Evolutionary conservation across 1,140 invertebrate species (phyloP).

Genomic region (Protaetia brevitarsis): DNA sequence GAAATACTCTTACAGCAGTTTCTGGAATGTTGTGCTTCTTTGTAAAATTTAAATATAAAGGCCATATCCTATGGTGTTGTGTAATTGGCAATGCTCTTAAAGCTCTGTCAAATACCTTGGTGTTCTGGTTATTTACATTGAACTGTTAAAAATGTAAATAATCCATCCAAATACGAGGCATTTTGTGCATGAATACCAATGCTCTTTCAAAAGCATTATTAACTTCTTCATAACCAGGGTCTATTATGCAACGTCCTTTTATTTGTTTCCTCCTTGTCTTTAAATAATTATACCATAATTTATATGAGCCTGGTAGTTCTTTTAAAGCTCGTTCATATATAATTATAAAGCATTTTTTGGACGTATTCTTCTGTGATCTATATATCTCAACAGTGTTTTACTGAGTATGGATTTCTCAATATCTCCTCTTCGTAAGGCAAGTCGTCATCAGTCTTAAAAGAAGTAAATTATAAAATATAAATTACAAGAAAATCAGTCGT

Average conservation of each 20-base stretch:
- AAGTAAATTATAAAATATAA: slow-evolving; percentile 23
- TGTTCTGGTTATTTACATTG: slow-evolving; percentile 87
- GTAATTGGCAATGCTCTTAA: slow-evolving; percentile 97
- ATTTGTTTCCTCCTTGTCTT: slow-evolving; percentile 79
- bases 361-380: slow-evolving; percentile 88
- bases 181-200: slow-evolving; percentile 99
- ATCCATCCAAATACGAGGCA: too few relatives aligned
- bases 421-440: slow-evolving; percentile 98
- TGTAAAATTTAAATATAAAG: slow-evolving; percentile 90
- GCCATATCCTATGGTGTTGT: slow-evolving; percentile 97
- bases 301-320: slow-evolving; percentile 96
- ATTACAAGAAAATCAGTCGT: neutral
- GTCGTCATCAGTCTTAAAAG: slow-evolving; percentile 85
- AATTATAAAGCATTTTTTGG: slow-evolving; percentile 79
- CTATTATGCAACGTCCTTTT: slow-evolving; percentile 76
- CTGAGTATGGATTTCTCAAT: slow-evolving; percentile 91
- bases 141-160: too few relatives aligned
- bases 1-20: slow-evolving; percentile 91
- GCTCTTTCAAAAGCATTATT: slow-evolving; percentile 96
- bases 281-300: slow-evolving; percentile 97
- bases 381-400: slow-evolving; percentile 97
- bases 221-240: slow-evolving; percentile 87
- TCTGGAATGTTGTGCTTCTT: slow-evolving; percentile 89
- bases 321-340: slow-evolving; percentile 95
- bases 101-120: too few relatives aligned